Conservation (phyloP, 2,797 vertebrate genomes). For the Picus viridis region DNA sequence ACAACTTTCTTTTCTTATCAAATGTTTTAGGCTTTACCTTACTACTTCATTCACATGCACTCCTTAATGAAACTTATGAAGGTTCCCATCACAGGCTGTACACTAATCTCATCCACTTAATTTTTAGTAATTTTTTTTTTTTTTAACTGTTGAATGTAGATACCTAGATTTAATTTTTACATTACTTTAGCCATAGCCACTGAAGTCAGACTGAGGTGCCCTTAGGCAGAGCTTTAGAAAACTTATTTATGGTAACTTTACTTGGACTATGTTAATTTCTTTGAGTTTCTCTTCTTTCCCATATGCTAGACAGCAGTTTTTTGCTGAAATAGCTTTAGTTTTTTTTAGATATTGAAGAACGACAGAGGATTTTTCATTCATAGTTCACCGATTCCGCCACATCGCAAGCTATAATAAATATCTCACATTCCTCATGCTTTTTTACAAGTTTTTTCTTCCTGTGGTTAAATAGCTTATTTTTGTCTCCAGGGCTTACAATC, state of each 20-base stretch:
- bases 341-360: not conserved
- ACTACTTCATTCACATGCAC: not conserved
- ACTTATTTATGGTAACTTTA: not conserved
- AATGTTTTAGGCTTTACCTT: not conserved
- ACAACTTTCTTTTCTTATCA: not conserved
- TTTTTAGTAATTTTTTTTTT: slow-evolving; percentile 38
- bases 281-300: not conserved
- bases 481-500: slow-evolving; percentile 34
- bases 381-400: not conserved
- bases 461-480: slow-evolving; percentile 41
- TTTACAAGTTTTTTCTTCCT: not conserved
- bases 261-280: not conserved
- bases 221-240: not conserved
- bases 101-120: not conserved
- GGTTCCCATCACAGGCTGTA: slow-evolving; percentile 27
- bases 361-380: slow-evolving; percentile 1
- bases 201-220: not conserved
- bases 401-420: slow-evolving; percentile 8
- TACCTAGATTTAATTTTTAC: slow-evolving; percentile 11
- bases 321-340: not conserved
- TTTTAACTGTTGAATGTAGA: slow-evolving; percentile 5
- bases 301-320: not conserved
- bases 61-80: slow-evolving; percentile 33
- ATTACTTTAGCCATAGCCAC: not conserved
- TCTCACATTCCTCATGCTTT: slow-evolving; percentile 2